Evolutionary conservation across 1,140 invertebrate genomes (phyloP), one percentile per base, ranked within the genome.

Genomic region (Triops longicaudatus): DNA sequence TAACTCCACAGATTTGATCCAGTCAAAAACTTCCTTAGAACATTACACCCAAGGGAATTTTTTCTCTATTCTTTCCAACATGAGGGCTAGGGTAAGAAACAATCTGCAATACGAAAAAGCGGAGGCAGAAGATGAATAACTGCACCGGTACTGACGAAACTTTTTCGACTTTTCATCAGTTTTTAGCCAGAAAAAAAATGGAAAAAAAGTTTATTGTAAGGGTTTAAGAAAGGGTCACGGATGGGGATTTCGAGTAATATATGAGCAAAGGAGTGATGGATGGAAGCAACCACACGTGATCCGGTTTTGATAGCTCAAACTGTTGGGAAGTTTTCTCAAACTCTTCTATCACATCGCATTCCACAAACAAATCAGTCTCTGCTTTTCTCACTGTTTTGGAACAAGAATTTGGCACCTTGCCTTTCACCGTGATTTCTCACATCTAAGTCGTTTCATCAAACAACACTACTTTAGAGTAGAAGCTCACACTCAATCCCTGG

Each of bases 281-380:
- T 63, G 50, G 50, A 63, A 63, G 50, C 50, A 63, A 63, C 50
- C 50, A 63, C 50, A 63, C 50, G 50, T 63, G 50, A 63, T 63
- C 50, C 14, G 17, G 50, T 63, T 63, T 63, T 63, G 50, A 63
- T 17, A 63, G 50, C 50, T 22, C 5, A 17, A 17, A 22, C 50
- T 22, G 17, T 3, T n/a, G 17, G 17, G 14, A 22, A 63, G 17
- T 63, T 22, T 63, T 63, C 50, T 63, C 3, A 63, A 17, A 63
- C 10, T 63, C 50, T 63, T 22, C 50, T 22, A 63, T 63, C 22
- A 17, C 14, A 63, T 63, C 22, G 6, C 50, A 63, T 12, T 63
- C 50, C 50, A 63, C 50, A 63, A 63, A 63, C 50, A 63, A 63
- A 22, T 37, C 50, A 6, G 22, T 63, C 50, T 22, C 50, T 63